These are phyloP conservation scores for Sussaba pulchella DNA, from an alignment of 2,888 invertebrate species.

Conservation along the genomic window DNA sequence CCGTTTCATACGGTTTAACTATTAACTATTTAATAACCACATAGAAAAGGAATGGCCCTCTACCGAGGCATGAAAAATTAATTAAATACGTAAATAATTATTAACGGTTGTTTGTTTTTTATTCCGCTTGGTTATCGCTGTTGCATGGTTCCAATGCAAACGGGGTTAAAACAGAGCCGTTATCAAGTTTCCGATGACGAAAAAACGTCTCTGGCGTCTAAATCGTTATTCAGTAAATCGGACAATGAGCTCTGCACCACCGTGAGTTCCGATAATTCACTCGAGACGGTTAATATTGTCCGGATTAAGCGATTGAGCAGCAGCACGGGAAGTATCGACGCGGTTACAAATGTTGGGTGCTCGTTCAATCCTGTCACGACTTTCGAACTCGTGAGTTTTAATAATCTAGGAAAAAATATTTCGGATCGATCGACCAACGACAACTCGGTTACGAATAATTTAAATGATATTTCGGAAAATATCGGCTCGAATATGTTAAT, in stretches of 20 bases:
- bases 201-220: slow-evolving; percentile 75
- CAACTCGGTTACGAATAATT: slow-evolving; percentile 28
- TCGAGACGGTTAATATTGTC: slow-evolving; percentile 76
- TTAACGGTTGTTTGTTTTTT: too few relatives aligned
- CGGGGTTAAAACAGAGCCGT: slow-evolving; percentile 71
- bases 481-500: slow-evolving; percentile 20
- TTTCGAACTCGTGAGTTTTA: slow-evolving; percentile 72
- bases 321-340: slow-evolving; percentile 80
- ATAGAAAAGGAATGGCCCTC: too few relatives aligned
- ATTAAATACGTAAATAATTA: too few relatives aligned
- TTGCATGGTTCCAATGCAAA: too few relatives aligned
- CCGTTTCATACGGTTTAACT: slow-evolving; percentile 20
- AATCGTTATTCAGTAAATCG: slow-evolving; percentile 80
- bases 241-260: slow-evolving; percentile 81
- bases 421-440: slow-evolving; percentile 45
- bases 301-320: slow-evolving; percentile 79
- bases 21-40: too few relatives aligned
- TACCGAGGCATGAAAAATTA: too few relatives aligned
- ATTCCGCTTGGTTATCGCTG: too few relatives aligned
- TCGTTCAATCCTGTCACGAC: slow-evolving; percentile 72
- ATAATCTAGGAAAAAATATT: slow-evolving; percentile 69
- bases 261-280: slow-evolving; percentile 74
- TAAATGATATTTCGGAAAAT: slow-evolving; percentile 38
- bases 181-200: slow-evolving; percentile 58
- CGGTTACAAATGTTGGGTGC: slow-evolving; percentile 66